A percentile compares a stretch with the other conserved stretches of the same genome.
phyloP scores from a whole-genome alignment of 2,888 invertebrate genomes.

The Escarpia spicata region DNA sequence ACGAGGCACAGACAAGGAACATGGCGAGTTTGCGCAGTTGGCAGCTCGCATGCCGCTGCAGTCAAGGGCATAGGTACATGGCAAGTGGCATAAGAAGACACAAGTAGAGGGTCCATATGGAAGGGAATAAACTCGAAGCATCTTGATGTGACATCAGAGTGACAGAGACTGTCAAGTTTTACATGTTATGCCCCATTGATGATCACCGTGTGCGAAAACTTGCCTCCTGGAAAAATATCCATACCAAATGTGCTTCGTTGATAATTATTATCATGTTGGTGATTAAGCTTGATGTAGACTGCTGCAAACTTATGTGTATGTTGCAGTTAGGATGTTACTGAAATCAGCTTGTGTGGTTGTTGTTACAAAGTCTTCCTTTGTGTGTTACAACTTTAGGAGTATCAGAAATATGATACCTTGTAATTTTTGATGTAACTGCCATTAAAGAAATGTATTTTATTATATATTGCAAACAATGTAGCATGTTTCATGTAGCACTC shows the following conservation, averaged over 20 bases:
- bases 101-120: neutral
- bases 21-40: slow-evolving; percentile 40
- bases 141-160: neutral
- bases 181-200: neutral
- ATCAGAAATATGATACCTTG: neutral
- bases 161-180: neutral
- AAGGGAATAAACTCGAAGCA: neutral
- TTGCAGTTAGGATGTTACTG: neutral
- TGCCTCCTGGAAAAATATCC: neutral
- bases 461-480: neutral
- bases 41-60: slow-evolving; percentile 34
- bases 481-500: neutral
- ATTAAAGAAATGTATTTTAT: neutral
- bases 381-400: neutral
- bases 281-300: neutral
- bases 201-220: neutral
- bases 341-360: neutral
- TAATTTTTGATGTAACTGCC: neutral
- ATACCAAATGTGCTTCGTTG: neutral
- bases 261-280: neutral
- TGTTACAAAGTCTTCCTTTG: neutral
- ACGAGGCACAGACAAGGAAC: slow-evolving; percentile 41
- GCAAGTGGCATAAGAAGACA: neutral
- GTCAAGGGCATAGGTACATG: slow-evolving; percentile 26
- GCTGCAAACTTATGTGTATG: neutral